Base-by-base conservation (phyloP, 2,888 invertebrate species). In the Cartodere bifasciata region DNA sequence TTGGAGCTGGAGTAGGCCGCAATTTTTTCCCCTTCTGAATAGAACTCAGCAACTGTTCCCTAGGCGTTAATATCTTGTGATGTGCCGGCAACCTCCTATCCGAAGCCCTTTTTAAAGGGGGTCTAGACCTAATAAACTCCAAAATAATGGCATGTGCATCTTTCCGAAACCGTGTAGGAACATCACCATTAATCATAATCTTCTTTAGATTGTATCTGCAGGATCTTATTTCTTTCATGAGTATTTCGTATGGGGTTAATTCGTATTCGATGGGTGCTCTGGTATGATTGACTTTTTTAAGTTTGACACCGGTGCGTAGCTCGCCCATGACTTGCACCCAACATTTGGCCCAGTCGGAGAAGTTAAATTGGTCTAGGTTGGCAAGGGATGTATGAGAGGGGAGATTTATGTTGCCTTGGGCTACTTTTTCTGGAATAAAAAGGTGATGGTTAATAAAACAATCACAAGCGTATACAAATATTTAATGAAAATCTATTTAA, bases 261-360 rank as follows among this genome's bases (percentile, higher is more conserved):
- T 91, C 91, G 60, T 81, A 94, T 60, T 94, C 91, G 37, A 85
- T 79, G 5, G 83, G 82, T 7, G 81, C 72, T 49, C 78, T 67
- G 38, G 78, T 74, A 56, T 70, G 72, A 55, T 77, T 75, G 15
- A 84, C 78, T 62, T 92, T 92, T 66, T 91, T 92, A 56, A 95
- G 67, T 56, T 90, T 82, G 5, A 94, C 91, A 13, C 94, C 94
- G 58, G 81, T 79, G 30, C 94, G 67, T 35, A 95, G 67, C 58
- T 94, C 87, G 42, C 82, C 79, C 56, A 94, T 91, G 24, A 94
- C 90, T 71, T 91, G 90, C 57, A 88, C 80, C 91, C 91, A 91
- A 61, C 94, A 81, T 52, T 88, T 75, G 43, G 92, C 91, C 91
- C 92, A 92, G 63, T 92, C 91, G 42, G 78, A 78, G 56, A 88